Evolutionary conservation across 1,140 invertebrate genomes (phyloP), one percentile per base, ranked within the genome.

Genomic region (Metopolophium dirhodum): DNA sequence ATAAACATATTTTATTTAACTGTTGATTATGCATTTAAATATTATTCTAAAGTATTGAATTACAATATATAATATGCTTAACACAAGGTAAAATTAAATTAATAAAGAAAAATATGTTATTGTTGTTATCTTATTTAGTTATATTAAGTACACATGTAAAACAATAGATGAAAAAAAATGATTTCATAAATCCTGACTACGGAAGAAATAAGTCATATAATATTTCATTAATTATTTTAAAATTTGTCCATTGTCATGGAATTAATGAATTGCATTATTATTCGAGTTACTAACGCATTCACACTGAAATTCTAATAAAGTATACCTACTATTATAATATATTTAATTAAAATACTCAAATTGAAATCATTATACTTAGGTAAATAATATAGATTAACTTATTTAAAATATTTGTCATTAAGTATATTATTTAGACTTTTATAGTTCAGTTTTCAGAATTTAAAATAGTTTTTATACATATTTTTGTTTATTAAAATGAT

Each of bases 41-140:
- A 87, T 87, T 87, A 87, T n/a, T 87, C 26, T 86, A 45, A 85
- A 85, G 26, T 86, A 86, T 86, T 86, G 30, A 41, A 85, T 85
- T 85, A 85, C 83, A 85, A 85, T 85, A 83, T 83, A 83, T 47
- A 86, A 86, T 86, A 86, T 87, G 30, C 30, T 47, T n/a, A 49
- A 49, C 30, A 87, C 85, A 49, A 87, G 41, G 23, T 83, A 41
- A 41, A 83, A 83, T 83, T 41, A 41, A 83, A 86, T 86, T 86
- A 26, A 45, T 47, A 45, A 47, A 77, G 61, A 77, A 8, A 77
- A 77, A 77, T n/a, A 77, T 77, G 61, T 77, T n/a, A n/a, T 77
- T n/a, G 14, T 77, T 68, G 14, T 77, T 68, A 77, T 77, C n/a
- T 77, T 77, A 77, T 77, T 77, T 77, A 77, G 61, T 18, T 18